Evolutionary conservation across 2,888 invertebrate genomes (phyloP).

Genomic region (Liodrosophila aerea): DNA sequence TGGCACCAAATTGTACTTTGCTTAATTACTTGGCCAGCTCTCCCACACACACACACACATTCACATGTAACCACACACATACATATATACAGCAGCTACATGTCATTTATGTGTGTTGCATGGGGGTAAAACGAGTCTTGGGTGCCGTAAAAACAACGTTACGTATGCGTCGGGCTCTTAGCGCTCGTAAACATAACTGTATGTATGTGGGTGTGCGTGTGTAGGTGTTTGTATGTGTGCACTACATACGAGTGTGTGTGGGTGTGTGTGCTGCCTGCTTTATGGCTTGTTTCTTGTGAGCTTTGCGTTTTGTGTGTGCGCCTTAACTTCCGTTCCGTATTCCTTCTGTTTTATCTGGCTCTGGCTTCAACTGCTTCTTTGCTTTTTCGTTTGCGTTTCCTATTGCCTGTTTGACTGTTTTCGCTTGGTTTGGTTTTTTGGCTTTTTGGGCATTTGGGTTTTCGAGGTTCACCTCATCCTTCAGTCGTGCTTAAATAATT

Average conservation of each 20-base stretch:
- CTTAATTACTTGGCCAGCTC: slow-evolving; percentile 76
- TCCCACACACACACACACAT: slow-evolving; percentile 5
- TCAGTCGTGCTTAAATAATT: slow-evolving; percentile 45
- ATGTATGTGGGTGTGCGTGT: slow-evolving; percentile 16
- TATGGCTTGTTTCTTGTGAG: slow-evolving; percentile 65
- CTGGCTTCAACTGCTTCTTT: slow-evolving; percentile 1
- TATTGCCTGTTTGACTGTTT: slow-evolving; percentile 22
- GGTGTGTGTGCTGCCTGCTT: slow-evolving; percentile 54
- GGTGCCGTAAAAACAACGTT: slow-evolving; percentile 72
- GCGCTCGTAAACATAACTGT: slow-evolving; percentile 62
- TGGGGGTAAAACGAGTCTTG: slow-evolving; percentile 46
- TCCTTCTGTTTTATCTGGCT: not conserved
- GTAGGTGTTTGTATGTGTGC: slow-evolving; percentile 5
- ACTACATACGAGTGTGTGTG: slow-evolving; percentile 20
- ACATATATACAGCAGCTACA: slow-evolving; percentile 43
- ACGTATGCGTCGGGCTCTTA: slow-evolving; percentile 45
- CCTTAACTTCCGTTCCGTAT: slow-evolving; percentile 38
- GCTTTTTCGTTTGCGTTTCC: slow-evolving; percentile 6
- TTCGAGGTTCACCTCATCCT: slow-evolving; percentile 9
- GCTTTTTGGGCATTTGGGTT: slow-evolving; percentile 25
- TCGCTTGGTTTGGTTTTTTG: slow-evolving; percentile 29
- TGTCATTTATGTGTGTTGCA: no score
- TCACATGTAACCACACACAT: slow-evolving; percentile 46
- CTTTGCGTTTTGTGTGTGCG: slow-evolving; percentile 51
- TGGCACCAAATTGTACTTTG: slow-evolving; percentile 79